phyloP scores from a whole-genome alignment of 2,888 invertebrate species.

The Heliconius ethilla region DNA sequence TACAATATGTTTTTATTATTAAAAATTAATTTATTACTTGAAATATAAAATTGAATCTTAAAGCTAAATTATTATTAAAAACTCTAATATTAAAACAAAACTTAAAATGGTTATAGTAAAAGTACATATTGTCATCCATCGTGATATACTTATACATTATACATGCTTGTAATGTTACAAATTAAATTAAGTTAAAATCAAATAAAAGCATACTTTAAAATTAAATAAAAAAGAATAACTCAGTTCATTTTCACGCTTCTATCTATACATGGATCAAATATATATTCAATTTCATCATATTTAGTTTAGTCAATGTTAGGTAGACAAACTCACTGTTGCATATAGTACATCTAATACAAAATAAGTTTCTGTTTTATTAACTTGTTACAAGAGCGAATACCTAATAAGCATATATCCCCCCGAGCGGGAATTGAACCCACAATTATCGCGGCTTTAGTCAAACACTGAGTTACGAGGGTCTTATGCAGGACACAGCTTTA shows the following conservation, averaged over 20 bases:
- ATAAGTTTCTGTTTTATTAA: too few relatives aligned
- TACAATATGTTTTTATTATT: constrained; percentile 3
- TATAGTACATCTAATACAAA: not conserved
- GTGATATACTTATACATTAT: too few relatives aligned
- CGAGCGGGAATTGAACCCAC: not conserved
- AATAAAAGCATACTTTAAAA: not conserved
- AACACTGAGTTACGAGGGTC: not conserved
- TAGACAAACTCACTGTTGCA: too few relatives aligned
- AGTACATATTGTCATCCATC: too few relatives aligned
- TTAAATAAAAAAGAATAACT: not conserved
- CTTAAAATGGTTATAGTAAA: too few relatives aligned
- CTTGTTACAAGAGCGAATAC: too few relatives aligned
- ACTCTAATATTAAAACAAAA: not conserved
- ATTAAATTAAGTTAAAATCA: too few relatives aligned
- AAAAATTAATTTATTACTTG: constrained; percentile 4
- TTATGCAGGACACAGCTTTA: not conserved
- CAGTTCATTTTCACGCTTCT: not conserved
- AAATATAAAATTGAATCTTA: constrained; percentile 10
- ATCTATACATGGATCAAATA: not conserved
- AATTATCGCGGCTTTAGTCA: not conserved
- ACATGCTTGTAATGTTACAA: too few relatives aligned
- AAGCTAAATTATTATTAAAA: not conserved
- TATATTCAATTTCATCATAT: not conserved
- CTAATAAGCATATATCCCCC: too few relatives aligned
- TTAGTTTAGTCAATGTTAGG: not conserved